phyloP scores from a whole-genome alignment of 2,888 invertebrate species.

The Oscheius sp. region DNA sequence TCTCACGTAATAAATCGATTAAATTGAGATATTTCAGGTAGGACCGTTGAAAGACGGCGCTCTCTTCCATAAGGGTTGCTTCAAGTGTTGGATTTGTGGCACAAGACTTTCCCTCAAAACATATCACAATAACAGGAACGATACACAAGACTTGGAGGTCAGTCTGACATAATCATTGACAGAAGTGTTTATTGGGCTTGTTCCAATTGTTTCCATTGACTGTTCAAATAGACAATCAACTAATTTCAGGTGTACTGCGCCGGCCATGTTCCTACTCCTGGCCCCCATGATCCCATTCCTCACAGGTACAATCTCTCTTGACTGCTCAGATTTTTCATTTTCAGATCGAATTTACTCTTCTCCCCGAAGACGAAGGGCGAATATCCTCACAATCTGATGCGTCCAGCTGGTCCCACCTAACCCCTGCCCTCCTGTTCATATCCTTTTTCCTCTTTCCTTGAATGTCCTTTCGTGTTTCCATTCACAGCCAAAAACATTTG shows the following conservation, averaged over 20 bases:
- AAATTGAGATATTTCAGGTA: conserved; percentile 46
- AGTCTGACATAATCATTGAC: neutral
- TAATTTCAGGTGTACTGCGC: conserved; percentile 72
- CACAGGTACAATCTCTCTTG: conserved; percentile 57
- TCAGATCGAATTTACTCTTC: conserved; percentile 71
- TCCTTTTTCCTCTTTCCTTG: neutral
- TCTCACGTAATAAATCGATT: neutral
- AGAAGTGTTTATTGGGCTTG: no score
- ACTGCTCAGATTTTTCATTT: neutral
- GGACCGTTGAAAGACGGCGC: conserved; percentile 73
- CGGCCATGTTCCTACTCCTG: conserved; percentile 73
- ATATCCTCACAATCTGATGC: conserved; percentile 72
- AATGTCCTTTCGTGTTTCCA: neutral
- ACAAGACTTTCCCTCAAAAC: conserved; percentile 73
- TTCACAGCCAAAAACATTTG: neutral
- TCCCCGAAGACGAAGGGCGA: conserved; percentile 73
- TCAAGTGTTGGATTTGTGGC: conserved; percentile 74
- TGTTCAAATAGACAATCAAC: neutral
- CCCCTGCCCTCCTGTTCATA: neutral
- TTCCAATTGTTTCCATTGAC: no score
- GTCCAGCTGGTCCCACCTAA: conserved; percentile 67
- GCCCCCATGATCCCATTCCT: conserved; percentile 74
- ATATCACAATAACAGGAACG: conserved; percentile 73
- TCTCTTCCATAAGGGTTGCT: conserved; percentile 73
- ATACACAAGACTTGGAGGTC: conserved; percentile 73